phyloP scores from a whole-genome alignment of 2,113 vertebrate genomes.

The Paracanthobrama guichenoti region DNA sequence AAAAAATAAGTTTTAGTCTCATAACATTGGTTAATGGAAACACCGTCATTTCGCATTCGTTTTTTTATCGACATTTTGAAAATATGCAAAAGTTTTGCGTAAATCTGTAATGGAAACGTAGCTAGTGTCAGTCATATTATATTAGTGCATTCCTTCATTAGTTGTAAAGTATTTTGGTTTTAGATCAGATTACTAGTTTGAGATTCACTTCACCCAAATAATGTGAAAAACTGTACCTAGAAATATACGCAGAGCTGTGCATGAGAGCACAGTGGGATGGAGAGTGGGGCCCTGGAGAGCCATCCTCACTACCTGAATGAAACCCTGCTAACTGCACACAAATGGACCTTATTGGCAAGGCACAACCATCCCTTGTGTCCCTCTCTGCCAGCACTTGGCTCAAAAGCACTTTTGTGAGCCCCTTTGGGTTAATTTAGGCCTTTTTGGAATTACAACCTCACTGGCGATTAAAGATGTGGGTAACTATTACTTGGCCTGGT shows the following conservation, averaged over 20 bases:
- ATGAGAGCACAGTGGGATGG: not conserved
- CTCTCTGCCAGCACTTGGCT: conserved; percentile 53
- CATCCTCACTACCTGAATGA: conserved; percentile 55
- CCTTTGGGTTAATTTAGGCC: conserved; percentile 33
- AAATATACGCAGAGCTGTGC: not conserved
- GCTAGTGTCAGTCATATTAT: too few relatives aligned
- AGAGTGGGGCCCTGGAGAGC: conserved; percentile 47
- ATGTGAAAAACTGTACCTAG: not conserved
- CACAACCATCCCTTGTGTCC: conserved; percentile 49
- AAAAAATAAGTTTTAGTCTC: too few relatives aligned
- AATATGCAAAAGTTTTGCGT: too few relatives aligned
- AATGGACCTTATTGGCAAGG: conserved; percentile 56
- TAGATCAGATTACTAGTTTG: not conserved
- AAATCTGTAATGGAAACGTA: too few relatives aligned
- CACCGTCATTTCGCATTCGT: too few relatives aligned
- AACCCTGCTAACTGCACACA: conserved; percentile 53
- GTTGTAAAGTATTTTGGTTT: not conserved
- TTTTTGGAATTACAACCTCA: conserved; percentile 43
- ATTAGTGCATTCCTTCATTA: too few relatives aligned
- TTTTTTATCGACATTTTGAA: too few relatives aligned
- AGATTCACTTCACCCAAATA: not conserved
- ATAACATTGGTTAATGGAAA: too few relatives aligned
- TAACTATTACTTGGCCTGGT: conserved; percentile 39
- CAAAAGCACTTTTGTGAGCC: conserved; percentile 65
- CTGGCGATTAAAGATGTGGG: conserved; percentile 40